Base-by-base conservation (phyloP, 2,797 vertebrate species). In the Tolypeutes matacus region DNA sequence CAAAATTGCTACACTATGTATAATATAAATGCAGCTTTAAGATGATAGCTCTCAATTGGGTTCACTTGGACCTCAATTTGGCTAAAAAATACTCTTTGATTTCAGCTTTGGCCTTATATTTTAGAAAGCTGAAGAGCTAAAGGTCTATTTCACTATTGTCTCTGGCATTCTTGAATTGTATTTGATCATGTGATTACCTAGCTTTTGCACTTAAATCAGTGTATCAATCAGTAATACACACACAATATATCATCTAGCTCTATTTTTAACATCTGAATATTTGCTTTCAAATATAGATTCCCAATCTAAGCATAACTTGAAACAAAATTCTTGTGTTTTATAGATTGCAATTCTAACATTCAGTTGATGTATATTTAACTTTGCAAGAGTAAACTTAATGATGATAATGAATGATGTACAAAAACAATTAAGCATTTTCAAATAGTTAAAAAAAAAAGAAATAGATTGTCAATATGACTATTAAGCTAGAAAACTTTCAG, bases 361-460 rank as follows among this genome's bases (percentile, higher is more conserved):
- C 85, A 72, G 36, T 75, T 72, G 20, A 78, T 78, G 15, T 80
- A 2, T 18, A 76, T 29, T 67, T 69, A 69, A 46, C 83, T 87
- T 34, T 42, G 60, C 14, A 60, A 83, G 29, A 77, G 21, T 88
- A 23, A 92, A 83, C 76, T 82, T 53, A 62, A 87, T 5, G 12
- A 58, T 75, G 21, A 42, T 82, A 36, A 80, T 27, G 49, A 92
- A 83, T 69, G 60, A 69, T 34, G 67, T 36, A 60, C 21, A 31
- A 82, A 72, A 86, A 56, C 14, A 70, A 20, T 70, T 83, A 70
- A 83, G 53, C 70, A 49, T 62, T 83, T 91, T 77, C 42, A 53
- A 95, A 83, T 31, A 46, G 12, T 53, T 89, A 56, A 56, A 70
- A 39, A 39, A 39, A 93, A 80, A 85, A 27, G 46, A 93, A 65